phyloP scores from a whole-genome alignment of 2,113 vertebrate species.

The Spilogale gracilis region DNA sequence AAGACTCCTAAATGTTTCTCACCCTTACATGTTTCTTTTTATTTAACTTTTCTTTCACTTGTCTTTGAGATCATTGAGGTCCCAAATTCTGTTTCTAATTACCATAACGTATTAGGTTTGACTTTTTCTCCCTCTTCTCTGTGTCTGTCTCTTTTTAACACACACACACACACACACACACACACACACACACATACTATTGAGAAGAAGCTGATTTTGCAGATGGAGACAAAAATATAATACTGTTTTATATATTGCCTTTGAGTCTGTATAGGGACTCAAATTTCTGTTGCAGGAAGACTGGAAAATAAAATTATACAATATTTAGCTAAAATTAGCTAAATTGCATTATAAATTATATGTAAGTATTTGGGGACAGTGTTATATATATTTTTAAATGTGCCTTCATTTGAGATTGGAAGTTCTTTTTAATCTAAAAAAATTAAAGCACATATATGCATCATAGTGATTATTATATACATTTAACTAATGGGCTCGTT shows the following conservation, averaged over 20 bases:
- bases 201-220: background rate
- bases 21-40: background rate
- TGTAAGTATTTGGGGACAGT: background rate
- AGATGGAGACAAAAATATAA: background rate
- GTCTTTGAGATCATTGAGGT: background rate
- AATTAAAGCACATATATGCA: background rate
- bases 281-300: conserved; percentile 1
- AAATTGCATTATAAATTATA: background rate
- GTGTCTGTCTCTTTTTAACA: background rate
- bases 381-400: background rate
- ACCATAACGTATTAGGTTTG: background rate
- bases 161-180: background rate
- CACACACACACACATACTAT: background rate
- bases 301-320: background rate
- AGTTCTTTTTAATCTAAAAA: background rate
- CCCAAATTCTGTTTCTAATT: background rate
- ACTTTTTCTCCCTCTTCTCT: background rate
- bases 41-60: background rate
- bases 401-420: background rate
- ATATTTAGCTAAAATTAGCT: background rate
- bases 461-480: background rate
- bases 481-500: background rate
- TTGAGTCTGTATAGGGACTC: background rate
- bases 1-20: background rate
- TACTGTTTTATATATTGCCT: background rate